phyloP scores from a whole-genome alignment of 2,113 vertebrate genomes.

The Turdus rufiventris region DNA sequence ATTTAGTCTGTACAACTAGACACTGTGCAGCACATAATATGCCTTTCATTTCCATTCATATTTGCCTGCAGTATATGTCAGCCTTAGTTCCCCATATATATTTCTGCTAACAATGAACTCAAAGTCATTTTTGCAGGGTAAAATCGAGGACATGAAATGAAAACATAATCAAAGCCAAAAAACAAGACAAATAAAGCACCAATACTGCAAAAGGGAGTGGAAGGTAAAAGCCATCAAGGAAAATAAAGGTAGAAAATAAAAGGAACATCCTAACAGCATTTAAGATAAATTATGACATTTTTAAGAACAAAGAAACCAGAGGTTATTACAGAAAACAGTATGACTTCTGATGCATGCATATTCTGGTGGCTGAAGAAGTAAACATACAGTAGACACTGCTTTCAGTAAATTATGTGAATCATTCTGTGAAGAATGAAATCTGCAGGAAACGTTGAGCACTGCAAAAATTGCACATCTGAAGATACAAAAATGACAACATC shows the following conservation, averaged over 20 bases:
- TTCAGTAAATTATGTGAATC: constrained; percentile 2
- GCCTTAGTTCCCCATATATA: neutral
- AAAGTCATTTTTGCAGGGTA: neutral
- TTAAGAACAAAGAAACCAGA: neutral
- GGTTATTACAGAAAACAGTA: neutral
- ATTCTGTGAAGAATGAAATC: constrained; percentile 22
- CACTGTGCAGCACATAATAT: neutral
- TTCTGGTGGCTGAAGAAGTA: neutral
- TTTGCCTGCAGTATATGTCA: neutral
- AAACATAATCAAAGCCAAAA: neutral
- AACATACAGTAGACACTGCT: neutral
- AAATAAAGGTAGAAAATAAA: constrained; percentile 17
- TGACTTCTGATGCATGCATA: neutral
- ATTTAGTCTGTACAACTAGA: neutral
- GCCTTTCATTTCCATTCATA: neutral
- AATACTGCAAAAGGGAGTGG: neutral
- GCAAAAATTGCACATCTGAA: constrained; percentile 23
- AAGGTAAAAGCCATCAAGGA: neutral
- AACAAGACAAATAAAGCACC: neutral
- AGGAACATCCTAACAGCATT: neutral
- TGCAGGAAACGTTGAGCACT: neutral
- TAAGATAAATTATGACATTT: neutral
- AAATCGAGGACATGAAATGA: neutral
- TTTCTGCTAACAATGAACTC: neutral
- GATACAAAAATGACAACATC: constrained; percentile 49